These are phyloP conservation scores for cattle (Bos taurus) DNA, from an alignment of 2,113 vertebrate genomes.

Conservation along the genomic window ARS-UCD2.0 NC_037329.1:33681501-33682000, in stretches of 20 bases:
- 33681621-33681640: conserved; percentile 32
- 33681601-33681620: conserved; percentile 18
- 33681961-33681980: not conserved
- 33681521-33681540: not conserved
- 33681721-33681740: conserved; percentile 72
- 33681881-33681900: conserved; percentile 33
- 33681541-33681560: not conserved
- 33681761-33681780: conserved; percentile 72
- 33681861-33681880: conserved; percentile 45
- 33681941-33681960: conserved; percentile 14
- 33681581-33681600: conserved; percentile 11
- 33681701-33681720: conserved; percentile 60
- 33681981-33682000: not conserved
- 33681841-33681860: conserved; percentile 42
- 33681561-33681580: not conserved
- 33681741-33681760: conserved; percentile 77
- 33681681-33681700: conserved; percentile 75
- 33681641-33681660: conserved; percentile 53
- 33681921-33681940: not conserved
- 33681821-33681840: conserved; percentile 43
- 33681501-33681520: not conserved
- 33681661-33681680: conserved; percentile 66
- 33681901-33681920: not conserved
- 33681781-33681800: conserved; percentile 70
- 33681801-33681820: conserved; percentile 75